Conservation (phyloP, 2,797 vertebrate species). For the Adelosebastes latens region DNA sequence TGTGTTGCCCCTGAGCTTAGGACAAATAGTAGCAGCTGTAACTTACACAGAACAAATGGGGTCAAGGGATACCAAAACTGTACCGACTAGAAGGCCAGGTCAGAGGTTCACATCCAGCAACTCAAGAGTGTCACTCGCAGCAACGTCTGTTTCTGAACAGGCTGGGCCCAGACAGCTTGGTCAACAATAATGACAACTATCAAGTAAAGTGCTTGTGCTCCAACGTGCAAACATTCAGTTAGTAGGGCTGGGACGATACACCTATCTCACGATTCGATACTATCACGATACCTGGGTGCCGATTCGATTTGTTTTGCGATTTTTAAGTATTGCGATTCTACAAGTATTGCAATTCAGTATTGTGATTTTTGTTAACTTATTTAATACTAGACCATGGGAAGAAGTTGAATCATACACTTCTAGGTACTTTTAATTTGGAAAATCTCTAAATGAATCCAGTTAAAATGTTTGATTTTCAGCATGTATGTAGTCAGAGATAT, state of each 20-base stretch:
- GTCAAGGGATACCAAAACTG: constrained; percentile 75
- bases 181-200: background rate
- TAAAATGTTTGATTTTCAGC: too few relatives aligned
- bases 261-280: too few relatives aligned
- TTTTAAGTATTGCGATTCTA: too few relatives aligned
- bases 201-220: constrained; percentile 15
- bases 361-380: too few relatives aligned
- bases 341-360: too few relatives aligned
- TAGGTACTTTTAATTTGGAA: too few relatives aligned
- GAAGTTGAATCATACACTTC: too few relatives aligned
- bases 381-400: too few relatives aligned
- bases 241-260: too few relatives aligned
- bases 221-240: constrained; percentile 4
- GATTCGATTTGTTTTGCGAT: too few relatives aligned
- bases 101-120: constrained; percentile 62
- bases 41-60: constrained; percentile 68
- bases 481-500: too few relatives aligned
- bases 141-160: constrained; percentile 51
- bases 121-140: constrained; percentile 45
- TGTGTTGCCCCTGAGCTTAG: constrained; percentile 10
- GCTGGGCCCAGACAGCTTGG: background rate
- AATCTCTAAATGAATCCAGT: too few relatives aligned
- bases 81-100: constrained; percentile 73
- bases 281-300: background rate
- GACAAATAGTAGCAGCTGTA: constrained; percentile 78